Conservation (phyloP, 2,888 invertebrate species). For the Loripinus fragilis region DNA sequence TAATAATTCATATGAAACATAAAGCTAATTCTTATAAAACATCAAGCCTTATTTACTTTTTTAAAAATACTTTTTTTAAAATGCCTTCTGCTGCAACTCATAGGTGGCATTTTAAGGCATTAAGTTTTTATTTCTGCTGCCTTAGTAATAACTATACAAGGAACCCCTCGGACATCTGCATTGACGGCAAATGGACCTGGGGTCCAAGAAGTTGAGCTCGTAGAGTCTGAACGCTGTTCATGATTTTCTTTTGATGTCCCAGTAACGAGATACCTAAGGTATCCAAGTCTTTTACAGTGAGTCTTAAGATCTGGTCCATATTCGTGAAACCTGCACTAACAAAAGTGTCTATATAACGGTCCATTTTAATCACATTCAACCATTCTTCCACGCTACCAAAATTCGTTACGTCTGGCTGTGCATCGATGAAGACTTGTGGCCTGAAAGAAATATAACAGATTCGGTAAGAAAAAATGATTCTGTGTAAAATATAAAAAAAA, state of each 20-base stretch:
- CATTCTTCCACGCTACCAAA: constrained; percentile 95
- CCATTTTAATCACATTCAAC: constrained; percentile 98
- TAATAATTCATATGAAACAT: too few species aligned
- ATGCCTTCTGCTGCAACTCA: too few species aligned
- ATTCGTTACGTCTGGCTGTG: constrained; percentile 87
- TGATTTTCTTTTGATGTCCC: constrained; percentile 98
- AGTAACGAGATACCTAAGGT: constrained; percentile 97
- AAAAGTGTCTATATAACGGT: constrained; percentile 96
- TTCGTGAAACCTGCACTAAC: constrained; percentile 93
- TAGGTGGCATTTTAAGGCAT: too few species aligned
- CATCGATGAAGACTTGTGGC: constrained; percentile 89
- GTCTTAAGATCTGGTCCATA: constrained; percentile 89
- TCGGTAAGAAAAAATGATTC: too few species aligned
- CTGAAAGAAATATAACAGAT: too few species aligned
- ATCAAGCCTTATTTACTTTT: too few species aligned
- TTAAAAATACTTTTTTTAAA: too few species aligned
- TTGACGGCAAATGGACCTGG: constrained; percentile 63
- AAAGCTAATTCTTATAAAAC: too few species aligned
- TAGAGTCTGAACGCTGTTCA: constrained; percentile 96
- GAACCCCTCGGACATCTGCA: constrained; percentile 77
- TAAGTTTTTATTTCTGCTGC: too few species aligned
- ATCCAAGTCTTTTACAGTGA: constrained; percentile 96
- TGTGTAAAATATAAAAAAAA: too few species aligned
- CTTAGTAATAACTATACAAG: constrained; percentile 70
- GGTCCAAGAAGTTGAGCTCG: constrained; percentile 88